Base-by-base conservation (phyloP, 2,797 vertebrate species). In the Sebastolobus alascanus region DNA sequence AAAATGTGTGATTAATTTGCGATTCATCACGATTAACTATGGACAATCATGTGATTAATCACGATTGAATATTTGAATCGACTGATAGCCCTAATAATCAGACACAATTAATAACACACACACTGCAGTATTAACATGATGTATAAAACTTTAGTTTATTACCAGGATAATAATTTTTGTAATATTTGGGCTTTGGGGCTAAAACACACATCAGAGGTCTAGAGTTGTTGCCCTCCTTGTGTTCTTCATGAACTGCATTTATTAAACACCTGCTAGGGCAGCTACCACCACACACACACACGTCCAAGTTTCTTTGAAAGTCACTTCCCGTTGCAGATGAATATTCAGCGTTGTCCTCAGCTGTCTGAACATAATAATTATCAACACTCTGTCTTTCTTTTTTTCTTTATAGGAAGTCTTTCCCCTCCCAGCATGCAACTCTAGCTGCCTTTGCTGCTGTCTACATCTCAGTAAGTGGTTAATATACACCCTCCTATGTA, bases 341-440 rank as follows among this genome's bases (percentile, higher is more conserved):
- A 52, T 52, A 52, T 52, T 52, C 50, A 52, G 20, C 50, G 3
- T 52, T 80, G 84, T 73, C 77, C 72, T 87, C 73, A 18, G 10
- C 82, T 89, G 86, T 90, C 84, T 85, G 55, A 82, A 56, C 13
- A 63, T 79, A 58, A 61, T 79, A 27, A 89, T 83, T 82, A 73
- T 60, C 60, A 69, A 79, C 72, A 58, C 71, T 79, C 22, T 87
- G 29, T 38, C 13, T 77, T 63, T 73, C 12, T 79, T 50, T 71
- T 54, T 79, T 67, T 69, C 65, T 68, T 94, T 91, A 80, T 90
- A 99, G 98, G 90, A 98, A 98, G 82, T 98, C 97, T 52, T 99
- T 99, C 77, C 98, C 98, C 75, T 99, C 97, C 85, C 97, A 99
- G 94, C 98, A 99, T 56, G 98, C 98, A 16, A 98, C 97, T 33